Conservation (phyloP, 2,797 vertebrate genomes). For the Silurus aristotelis region DNA sequence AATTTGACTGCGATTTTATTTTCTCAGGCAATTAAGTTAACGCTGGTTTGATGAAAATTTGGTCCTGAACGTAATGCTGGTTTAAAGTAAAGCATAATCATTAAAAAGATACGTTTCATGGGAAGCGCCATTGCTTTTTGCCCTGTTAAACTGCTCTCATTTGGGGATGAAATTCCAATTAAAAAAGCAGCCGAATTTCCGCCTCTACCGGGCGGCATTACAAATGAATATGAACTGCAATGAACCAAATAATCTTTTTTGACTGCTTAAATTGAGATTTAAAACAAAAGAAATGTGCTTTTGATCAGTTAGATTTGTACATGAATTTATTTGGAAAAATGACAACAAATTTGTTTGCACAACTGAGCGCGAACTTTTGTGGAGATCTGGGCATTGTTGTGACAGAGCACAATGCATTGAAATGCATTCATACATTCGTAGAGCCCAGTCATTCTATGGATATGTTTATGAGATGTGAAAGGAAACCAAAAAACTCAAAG, state of each 20-base stretch:
- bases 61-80: slow-evolving; percentile 51
- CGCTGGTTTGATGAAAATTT: slow-evolving; percentile 27
- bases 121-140: slow-evolving; percentile 41
- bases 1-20: slow-evolving; percentile 44
- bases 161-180: slow-evolving; percentile 28
- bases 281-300: neutral
- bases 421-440: neutral
- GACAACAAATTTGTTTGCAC: neutral
- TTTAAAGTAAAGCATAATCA: slow-evolving; percentile 53
- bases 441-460: neutral
- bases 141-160: slow-evolving; percentile 31
- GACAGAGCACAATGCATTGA: neutral
- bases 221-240: slow-evolving; percentile 20
- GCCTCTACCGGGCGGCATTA: slow-evolving; percentile 41
- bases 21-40: slow-evolving; percentile 59
- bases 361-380: no score
- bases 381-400: neutral
- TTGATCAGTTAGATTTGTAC: slow-evolving; percentile 6
- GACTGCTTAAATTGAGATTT: neutral
- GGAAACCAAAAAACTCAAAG: neutral
- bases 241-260: slow-evolving; percentile 27
- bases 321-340: neutral
- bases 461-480: neutral
- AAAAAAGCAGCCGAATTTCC: slow-evolving; percentile 50
- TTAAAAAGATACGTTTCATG: slow-evolving; percentile 52